Percentiles rank a stretch among this genome's conserved stretches.
phyloP scores from a whole-genome alignment of 37 sponge, comb jelly and placozoan genomes.

The Eunapius fragilis region DNA sequence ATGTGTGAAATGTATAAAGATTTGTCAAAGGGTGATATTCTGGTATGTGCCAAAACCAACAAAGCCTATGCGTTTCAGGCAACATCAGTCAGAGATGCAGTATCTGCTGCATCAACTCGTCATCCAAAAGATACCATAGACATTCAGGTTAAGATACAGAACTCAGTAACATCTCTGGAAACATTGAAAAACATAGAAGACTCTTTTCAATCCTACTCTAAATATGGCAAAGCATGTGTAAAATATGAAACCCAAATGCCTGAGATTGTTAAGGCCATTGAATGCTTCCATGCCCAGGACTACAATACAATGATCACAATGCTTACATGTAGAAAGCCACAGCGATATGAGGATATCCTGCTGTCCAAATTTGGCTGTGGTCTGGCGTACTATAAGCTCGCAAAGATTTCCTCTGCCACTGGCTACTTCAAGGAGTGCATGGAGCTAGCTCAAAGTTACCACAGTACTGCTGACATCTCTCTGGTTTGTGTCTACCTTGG shows the following conservation, averaged over 20 bases:
- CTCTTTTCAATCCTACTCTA: neutral
- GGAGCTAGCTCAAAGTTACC: neutral
- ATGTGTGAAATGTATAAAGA: too few relatives aligned
- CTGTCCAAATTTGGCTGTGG: neutral
- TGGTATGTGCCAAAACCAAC: too few relatives aligned
- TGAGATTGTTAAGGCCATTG: neutral
- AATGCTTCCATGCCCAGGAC: neutral
- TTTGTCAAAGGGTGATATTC: too few relatives aligned
- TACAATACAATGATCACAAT: neutral
- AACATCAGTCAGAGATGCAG: too few relatives aligned
- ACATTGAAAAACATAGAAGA: too few relatives aligned
- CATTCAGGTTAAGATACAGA: too few relatives aligned
- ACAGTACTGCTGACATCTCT: constrained; percentile 30
- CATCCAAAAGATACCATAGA: too few relatives aligned
- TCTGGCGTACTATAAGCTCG: neutral
- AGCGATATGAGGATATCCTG: neutral
- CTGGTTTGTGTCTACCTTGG: constrained; percentile 59
- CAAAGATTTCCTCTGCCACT: neutral
- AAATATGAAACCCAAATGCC: neutral
- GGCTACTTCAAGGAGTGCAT: neutral
- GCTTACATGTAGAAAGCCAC: neutral
- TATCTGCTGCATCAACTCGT: too few relatives aligned
- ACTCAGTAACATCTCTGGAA: too few relatives aligned
- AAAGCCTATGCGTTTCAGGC: too few relatives aligned
- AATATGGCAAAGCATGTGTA: neutral